These are phyloP conservation scores for Ceratina calcarata DNA, from an alignment of 1,140 invertebrate species.

Conservation along the genomic window DNA sequence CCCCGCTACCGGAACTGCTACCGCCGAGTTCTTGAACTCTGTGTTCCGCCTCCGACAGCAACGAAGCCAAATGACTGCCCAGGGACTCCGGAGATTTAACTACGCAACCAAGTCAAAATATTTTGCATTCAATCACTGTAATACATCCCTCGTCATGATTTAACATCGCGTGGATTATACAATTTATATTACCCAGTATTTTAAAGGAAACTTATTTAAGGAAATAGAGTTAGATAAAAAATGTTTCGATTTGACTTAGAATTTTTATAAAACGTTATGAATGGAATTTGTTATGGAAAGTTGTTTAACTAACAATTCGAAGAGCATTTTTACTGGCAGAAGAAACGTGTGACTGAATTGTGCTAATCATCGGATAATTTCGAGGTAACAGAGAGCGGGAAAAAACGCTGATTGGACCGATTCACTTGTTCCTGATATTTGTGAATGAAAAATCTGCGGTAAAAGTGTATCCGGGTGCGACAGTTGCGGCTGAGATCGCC, in stretches of 20 bases:
- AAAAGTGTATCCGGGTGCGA: background rate
- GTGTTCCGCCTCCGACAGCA: constrained; percentile 90
- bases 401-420: constrained; percentile 17
- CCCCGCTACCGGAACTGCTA: constrained; percentile 65
- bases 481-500: background rate
- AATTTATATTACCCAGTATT: no score
- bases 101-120: constrained; percentile 76
- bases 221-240: background rate
- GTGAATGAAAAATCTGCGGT: constrained; percentile 17
- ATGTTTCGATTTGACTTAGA: background rate
- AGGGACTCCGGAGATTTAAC: constrained; percentile 86
- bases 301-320: background rate
- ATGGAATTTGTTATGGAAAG: background rate
- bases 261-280: background rate
- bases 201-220: background rate
- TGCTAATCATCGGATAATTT: background rate
- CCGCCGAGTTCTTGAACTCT: constrained; percentile 87
- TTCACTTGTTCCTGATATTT: constrained; percentile 22
- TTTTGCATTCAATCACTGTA: background rate
- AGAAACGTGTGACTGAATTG: background rate
- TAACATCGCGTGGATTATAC: no score
- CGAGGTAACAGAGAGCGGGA: no score
- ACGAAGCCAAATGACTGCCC: constrained; percentile 86
- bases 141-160: no score
- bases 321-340: no score